phyloP scores from a whole-genome alignment of 2,888 invertebrate genomes.

The Sialis lutaria region DNA sequence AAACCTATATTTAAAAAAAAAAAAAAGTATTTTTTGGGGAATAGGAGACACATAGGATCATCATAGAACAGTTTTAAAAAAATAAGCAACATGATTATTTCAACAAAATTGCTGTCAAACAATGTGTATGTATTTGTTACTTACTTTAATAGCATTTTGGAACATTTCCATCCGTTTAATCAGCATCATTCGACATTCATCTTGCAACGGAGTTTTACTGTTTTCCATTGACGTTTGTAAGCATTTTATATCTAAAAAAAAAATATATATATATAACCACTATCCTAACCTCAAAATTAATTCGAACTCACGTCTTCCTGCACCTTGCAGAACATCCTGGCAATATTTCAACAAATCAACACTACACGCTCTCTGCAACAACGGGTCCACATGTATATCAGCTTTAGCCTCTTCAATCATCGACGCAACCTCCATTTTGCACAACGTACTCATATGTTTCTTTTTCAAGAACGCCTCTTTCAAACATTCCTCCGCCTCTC shows the following conservation, averaged over 20 bases:
- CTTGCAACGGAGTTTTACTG: constrained; percentile 48
- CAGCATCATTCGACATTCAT: constrained; percentile 65
- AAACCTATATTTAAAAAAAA: constrained; percentile 3
- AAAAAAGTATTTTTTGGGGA: constrained; percentile 1
- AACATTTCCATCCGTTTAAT: constrained; percentile 79
- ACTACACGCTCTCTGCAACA: constrained; percentile 75
- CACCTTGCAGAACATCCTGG: constrained; percentile 65
- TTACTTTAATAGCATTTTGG: constrained; percentile 63
- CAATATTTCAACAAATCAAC: constrained; percentile 69
- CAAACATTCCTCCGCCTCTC: constrained; percentile 75
- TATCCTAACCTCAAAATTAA: not conserved
- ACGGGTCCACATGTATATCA: constrained; percentile 90
- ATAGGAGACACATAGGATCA: no score
- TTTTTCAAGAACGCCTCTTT: constrained; percentile 65
- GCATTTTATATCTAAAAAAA: constrained; percentile 55
- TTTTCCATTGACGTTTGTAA: constrained; percentile 51
- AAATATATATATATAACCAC: not conserved
- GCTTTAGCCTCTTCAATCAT: constrained; percentile 79
- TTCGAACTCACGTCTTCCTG: constrained; percentile 65
- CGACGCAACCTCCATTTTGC: constrained; percentile 71
- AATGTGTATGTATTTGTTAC: constrained; percentile 8
- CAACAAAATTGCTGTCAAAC: not conserved
- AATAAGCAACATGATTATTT: not conserved
- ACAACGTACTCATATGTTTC: constrained; percentile 54
- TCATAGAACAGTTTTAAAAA: no score